Base-by-base conservation (phyloP, 2,888 invertebrate species). In the Hipparchia semele region DNA sequence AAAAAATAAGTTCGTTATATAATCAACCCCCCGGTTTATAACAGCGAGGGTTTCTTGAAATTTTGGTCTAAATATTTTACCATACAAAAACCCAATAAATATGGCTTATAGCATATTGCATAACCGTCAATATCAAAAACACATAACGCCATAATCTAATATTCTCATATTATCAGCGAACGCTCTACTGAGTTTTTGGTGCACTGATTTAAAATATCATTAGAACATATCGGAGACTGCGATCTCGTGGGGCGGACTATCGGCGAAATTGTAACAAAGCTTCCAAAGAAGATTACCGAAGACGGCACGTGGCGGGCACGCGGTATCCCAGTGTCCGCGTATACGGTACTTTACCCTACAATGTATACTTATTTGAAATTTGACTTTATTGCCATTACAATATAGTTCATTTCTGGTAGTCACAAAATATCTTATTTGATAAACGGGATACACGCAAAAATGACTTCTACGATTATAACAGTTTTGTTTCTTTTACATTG, bases 211-310 rank as follows among this genome's bases (percentile, higher is more conserved):
- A 92, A 92, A 93, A 93, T 91, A 92, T 93, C 92, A 92, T 93
- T 92, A 92, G 86, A 86, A 80, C 88, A 88, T 92, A 93, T 92
- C 92, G 86, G 87, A 86, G 86, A 86, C 82, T 84, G 80, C 77
- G 86, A 92, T 94, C 92, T 87, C 86, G 84, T 84, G 86, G 87
- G 90, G 84, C 80, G 80, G 85, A 84, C 73, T 87, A 90, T 87
- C 87, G 82, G 91, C 92, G 92, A 93, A 39, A 92, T 92, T 92
- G 91, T 90, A 92, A 93, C 93, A 94, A 93, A 93, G 88, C 88
- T 88, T 86, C 86, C 87, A 92, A 92, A 93, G 92, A 87, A 92
- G 94, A 93, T 94, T 94, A 94, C 92, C 89, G 87, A 81, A 86
- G 86, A 84, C 83, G 89, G 83, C 93, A 87, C 93, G 92, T 91